A percentile compares a stretch with the other conserved stretches of the same genome.
Conservation (phyloP, 2,888 invertebrate species). For the Drosophila conformis region DNA sequence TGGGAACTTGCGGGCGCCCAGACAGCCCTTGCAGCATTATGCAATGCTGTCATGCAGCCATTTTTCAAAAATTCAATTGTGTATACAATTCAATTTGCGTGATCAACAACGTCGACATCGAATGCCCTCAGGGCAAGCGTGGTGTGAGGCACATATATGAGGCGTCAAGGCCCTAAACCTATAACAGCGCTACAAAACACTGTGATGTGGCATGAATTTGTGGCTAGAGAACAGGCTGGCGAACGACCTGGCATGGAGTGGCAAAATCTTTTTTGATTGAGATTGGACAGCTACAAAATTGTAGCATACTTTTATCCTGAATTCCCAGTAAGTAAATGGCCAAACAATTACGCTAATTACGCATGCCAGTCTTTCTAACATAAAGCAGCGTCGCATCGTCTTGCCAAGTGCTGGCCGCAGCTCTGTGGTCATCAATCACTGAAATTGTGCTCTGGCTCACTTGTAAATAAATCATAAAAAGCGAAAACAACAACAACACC, state of each 20-base stretch:
- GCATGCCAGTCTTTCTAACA: slow-evolving; percentile 57
- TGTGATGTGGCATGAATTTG: slow-evolving; percentile 60
- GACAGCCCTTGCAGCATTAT: slow-evolving; percentile 42
- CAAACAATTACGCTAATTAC: slow-evolving; percentile 74
- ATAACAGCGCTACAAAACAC: slow-evolving; percentile 54
- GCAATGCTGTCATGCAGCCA: slow-evolving; percentile 59
- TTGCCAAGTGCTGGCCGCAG: slow-evolving; percentile 31
- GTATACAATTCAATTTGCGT: slow-evolving; percentile 77
- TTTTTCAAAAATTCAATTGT: slow-evolving; percentile 80
- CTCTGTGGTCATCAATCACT: slow-evolving; percentile 67
- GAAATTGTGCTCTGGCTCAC: slow-evolving; percentile 50
- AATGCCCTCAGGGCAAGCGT: slow-evolving; percentile 44
- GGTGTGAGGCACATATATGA: slow-evolving; percentile 6
- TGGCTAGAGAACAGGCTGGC: not conserved
- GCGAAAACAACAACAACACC: slow-evolving; percentile 15
- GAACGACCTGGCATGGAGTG: not conserved
- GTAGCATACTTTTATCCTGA: slow-evolving; percentile 28
- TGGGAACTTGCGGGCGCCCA: slow-evolving; percentile 24
- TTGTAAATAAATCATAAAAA: slow-evolving; percentile 76
- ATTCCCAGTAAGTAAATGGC: slow-evolving; percentile 40
- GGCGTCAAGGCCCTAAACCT: slow-evolving; percentile 32
- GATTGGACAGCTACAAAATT: not conserved
- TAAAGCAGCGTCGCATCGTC: slow-evolving; percentile 17
- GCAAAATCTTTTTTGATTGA: slow-evolving; percentile 29
- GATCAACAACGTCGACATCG: slow-evolving; percentile 70